Conservation (phyloP, 2,113 vertebrate species). For the Gallinago paraguaiae region DNA sequence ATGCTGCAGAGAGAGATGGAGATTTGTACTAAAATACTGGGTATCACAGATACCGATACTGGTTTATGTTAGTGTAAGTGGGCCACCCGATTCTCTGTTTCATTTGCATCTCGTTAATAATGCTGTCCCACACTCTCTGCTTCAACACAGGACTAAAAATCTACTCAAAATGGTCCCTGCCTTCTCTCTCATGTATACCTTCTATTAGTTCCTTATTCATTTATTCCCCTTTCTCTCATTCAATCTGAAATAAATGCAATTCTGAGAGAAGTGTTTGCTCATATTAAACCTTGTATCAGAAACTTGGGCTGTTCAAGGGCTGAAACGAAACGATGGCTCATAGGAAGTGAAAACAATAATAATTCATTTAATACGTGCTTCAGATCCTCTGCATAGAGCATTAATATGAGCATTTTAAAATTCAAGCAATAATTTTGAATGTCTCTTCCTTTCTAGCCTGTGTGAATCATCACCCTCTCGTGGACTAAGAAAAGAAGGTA, state of each 20-base stretch:
- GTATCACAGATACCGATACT: neutral
- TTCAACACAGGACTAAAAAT: neutral
- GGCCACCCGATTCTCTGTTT: neutral
- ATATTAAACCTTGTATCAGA: constrained; percentile 1
- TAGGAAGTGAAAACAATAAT: constrained; percentile 30
- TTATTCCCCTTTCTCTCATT: neutral
- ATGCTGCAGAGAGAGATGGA: neutral
- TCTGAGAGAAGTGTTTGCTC: neutral
- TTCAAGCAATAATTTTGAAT: constrained; percentile 19
- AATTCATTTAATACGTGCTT: constrained; percentile 23
- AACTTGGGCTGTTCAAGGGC: neutral
- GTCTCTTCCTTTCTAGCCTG: neutral
- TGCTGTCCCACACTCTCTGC: neutral
- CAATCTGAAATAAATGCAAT: neutral
- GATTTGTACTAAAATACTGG: neutral
- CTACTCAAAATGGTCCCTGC: neutral
- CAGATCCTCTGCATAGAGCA: neutral
- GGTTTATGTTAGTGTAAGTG: neutral
- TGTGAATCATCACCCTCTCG: constrained; percentile 29
- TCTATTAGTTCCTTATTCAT: neutral
- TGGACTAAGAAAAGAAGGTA: neutral
- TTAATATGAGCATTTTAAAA: constrained; percentile 41
- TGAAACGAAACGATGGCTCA: neutral
- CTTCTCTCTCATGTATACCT: neutral
- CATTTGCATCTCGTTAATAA: neutral